These are phyloP conservation scores for Bettongia penicillata DNA, from an alignment of 2,113 vertebrate genomes.

Conservation along the genomic window DNA sequence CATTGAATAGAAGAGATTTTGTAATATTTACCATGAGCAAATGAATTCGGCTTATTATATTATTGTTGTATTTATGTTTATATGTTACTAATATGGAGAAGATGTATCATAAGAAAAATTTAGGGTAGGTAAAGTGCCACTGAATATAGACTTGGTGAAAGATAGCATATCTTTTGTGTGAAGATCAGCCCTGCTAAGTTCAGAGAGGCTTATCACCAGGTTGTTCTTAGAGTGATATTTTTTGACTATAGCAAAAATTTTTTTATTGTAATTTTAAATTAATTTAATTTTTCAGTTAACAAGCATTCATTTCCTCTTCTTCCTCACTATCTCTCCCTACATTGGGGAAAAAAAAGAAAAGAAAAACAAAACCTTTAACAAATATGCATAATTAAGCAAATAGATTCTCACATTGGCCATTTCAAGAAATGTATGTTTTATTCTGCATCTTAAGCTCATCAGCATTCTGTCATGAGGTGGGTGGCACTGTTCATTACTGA, in stretches of 20 bases:
- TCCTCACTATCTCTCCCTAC: not conserved
- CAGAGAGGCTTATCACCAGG: not conserved
- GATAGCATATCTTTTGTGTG: not conserved
- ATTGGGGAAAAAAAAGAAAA: not conserved
- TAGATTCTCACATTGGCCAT: not conserved
- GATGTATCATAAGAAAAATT: not conserved
- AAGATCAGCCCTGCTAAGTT: not conserved
- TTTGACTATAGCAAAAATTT: not conserved
- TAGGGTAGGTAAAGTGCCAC: not conserved
- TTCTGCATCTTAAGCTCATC: not conserved
- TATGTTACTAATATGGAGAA: constrained; percentile 11
- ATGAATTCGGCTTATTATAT: not conserved
- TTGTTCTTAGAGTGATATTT: not conserved
- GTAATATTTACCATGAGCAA: constrained; percentile 19
- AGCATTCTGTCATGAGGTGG: not conserved
- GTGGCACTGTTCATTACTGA: not conserved
- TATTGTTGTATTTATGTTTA: constrained; percentile 14
- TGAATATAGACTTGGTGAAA: not conserved
- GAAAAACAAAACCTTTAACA: not conserved
- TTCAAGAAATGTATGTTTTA: not conserved
- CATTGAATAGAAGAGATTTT: constrained; percentile 19
- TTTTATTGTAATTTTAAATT: not conserved
- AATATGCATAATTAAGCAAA: not conserved
- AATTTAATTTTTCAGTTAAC: not conserved
- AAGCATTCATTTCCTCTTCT: not conserved